Evolutionary conservation across 37 sponge, comb jelly and placozoan species (phyloP).

Genomic region (Chondrilla cf. caribensis): DNA sequence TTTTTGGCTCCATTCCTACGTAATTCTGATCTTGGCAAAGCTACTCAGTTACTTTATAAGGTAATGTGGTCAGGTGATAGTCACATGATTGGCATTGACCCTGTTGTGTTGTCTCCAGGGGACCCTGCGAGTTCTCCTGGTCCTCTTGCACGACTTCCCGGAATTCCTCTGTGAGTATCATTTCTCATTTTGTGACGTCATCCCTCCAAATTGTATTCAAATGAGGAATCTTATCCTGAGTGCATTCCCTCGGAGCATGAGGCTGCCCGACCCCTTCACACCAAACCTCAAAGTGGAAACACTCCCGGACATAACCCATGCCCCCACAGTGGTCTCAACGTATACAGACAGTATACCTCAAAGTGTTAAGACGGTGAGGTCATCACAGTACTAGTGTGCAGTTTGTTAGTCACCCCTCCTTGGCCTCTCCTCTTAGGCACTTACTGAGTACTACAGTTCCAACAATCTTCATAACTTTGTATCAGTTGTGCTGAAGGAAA

Average conservation of each 20-base stretch:
- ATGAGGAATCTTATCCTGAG: conserved; percentile 98
- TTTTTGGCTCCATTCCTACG: conserved; percentile 97
- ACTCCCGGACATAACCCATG: conserved; percentile 91
- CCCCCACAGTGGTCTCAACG: conserved; percentile 84
- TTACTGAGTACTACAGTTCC: no score
- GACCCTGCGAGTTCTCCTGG: conserved; percentile 92
- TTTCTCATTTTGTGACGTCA: conserved; percentile 98
- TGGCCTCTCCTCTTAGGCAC: no score
- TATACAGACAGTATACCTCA: conserved; percentile 77
- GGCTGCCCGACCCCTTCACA: conserved; percentile 99
- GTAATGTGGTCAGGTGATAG: conserved; percentile 22
- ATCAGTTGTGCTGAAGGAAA: no score
- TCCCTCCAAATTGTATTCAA: conserved; percentile 99
- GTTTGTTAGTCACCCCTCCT: no score
- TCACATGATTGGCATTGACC: background rate
- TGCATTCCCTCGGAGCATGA: conserved; percentile 98
- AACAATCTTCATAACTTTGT: no score
- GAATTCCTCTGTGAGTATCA: conserved; percentile 99
- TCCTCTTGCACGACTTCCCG: conserved; percentile 98
- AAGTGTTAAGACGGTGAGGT: conserved; percentile 77
- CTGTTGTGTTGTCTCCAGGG: conserved; percentile 56
- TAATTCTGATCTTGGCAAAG: conserved; percentile 93
- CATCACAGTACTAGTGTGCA: background rate
- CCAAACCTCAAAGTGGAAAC: conserved; percentile 98
- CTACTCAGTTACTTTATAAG: conserved; percentile 92